A percentile compares a stretch with the other conserved stretches of the same genome.
Evolutionary conservation across 2,797 vertebrate species (phyloP).

Genomic region (Chaunax sp.): DNA sequence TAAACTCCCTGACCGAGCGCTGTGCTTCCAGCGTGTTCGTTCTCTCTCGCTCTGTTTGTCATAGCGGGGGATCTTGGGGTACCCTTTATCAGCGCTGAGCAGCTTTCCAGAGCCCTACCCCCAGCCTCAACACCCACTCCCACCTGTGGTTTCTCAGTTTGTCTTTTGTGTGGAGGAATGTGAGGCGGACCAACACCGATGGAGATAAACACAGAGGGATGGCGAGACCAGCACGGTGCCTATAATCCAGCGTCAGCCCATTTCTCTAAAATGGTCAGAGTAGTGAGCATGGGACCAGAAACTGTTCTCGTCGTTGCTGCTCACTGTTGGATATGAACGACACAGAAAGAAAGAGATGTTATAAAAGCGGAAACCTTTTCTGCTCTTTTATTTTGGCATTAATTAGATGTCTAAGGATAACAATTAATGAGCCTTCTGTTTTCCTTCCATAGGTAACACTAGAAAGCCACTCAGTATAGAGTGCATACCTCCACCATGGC

Average conservation of each 20-base stretch:
- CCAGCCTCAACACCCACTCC: slow-evolving; percentile 24
- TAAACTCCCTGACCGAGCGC: slow-evolving; percentile 71
- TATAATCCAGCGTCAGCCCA: slow-evolving; percentile 71
- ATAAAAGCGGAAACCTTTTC: slow-evolving; percentile 57
- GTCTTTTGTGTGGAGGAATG: slow-evolving; percentile 75
- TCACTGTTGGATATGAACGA: slow-evolving; percentile 25
- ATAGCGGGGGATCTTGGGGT: slow-evolving; percentile 71
- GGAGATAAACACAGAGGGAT: slow-evolving; percentile 66
- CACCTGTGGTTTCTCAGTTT: slow-evolving; percentile 51
- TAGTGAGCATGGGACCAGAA: slow-evolving; percentile 24
- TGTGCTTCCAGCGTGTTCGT: slow-evolving; percentile 58
- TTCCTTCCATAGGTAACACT: slow-evolving; percentile 17
- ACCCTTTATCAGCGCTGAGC: slow-evolving; percentile 80
- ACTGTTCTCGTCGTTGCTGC: slow-evolving; percentile 18
- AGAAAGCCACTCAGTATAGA: no score
- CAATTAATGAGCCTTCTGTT: slow-evolving; percentile 43
- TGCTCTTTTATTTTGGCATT: slow-evolving; percentile 54
- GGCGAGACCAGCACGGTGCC: slow-evolving; percentile 58
- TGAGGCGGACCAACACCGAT: slow-evolving; percentile 63
- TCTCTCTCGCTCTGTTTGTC: slow-evolving; percentile 67
- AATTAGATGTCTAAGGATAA: slow-evolving; percentile 61
- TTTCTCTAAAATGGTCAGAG: slow-evolving; percentile 48
- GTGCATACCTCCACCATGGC: no score
- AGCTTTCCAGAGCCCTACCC: slow-evolving; percentile 66
- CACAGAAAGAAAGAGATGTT: slow-evolving; percentile 36